phyloP scores from a whole-genome alignment of 2,888 invertebrate genomes.

The Portevinia maculata region DNA sequence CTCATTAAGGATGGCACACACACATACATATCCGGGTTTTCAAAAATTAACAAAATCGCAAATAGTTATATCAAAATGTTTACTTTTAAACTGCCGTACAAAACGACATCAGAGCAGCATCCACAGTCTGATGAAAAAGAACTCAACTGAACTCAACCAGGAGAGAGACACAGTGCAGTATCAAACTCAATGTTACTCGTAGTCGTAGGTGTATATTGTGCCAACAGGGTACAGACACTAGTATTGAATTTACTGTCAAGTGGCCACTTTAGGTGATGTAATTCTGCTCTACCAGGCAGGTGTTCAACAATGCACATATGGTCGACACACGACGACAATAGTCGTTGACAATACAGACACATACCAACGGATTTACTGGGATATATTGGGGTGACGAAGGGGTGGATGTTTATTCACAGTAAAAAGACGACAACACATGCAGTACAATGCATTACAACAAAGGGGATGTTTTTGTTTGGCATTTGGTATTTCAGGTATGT shows the following conservation, averaged over 20 bases:
- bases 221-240: constrained; percentile 31
- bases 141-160: constrained; percentile 12
- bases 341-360: constrained; percentile 60
- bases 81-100: constrained; percentile 46
- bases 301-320: constrained; percentile 72
- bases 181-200: constrained; percentile 21
- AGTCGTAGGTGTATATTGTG: constrained; percentile 3
- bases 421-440: constrained; percentile 49
- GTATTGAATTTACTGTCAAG: constrained; percentile 72
- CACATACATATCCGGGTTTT: background rate
- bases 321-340: constrained; percentile 64
- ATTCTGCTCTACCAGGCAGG: constrained; percentile 66
- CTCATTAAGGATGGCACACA: constrained; percentile 53
- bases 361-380: constrained; percentile 1
- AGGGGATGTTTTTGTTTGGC: constrained; percentile 61
- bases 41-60: constrained; percentile 28
- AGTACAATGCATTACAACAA: constrained; percentile 48
- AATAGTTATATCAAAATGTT: constrained; percentile 61
- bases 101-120: constrained; percentile 22
- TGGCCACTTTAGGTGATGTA: constrained; percentile 73
- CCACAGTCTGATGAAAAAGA: constrained; percentile 12
- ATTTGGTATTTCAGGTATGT: constrained; percentile 63
- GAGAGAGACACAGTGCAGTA: background rate
- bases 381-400: background rate
- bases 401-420: constrained; percentile 37